A percentile compares a stretch with the other conserved stretches of the same genome.
Evolutionary conservation across 2,888 invertebrate genomes (phyloP).

Genomic region (Ferrisia virgata): DNA sequence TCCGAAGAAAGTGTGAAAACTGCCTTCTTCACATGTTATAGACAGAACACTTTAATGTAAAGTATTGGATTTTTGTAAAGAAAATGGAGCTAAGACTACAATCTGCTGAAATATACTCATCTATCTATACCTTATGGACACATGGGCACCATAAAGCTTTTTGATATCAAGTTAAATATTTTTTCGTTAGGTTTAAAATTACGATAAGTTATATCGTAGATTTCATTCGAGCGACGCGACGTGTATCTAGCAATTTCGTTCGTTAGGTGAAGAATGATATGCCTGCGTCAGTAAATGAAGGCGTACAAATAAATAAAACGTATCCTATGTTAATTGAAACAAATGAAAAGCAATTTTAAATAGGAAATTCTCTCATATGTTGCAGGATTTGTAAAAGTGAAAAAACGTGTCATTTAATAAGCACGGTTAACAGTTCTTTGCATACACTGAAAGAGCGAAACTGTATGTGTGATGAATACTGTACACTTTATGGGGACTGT

Average conservation of each 20-base stretch:
- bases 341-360: background rate
- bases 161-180: background rate
- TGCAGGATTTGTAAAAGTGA: slow-evolving; percentile 32
- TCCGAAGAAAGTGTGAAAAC: no score
- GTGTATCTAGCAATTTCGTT: no score
- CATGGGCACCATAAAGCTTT: background rate
- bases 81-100: no score
- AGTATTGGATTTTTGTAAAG: no score
- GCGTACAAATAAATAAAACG: background rate
- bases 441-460: background rate
- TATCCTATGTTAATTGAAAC: background rate
- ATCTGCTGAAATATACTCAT: no score
- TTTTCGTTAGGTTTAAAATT: background rate
- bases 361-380: background rate
- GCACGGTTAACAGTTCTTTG: background rate
- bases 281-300: background rate
- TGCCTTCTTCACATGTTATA: no score
- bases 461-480: slow-evolving; percentile 24
- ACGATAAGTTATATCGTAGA: background rate
- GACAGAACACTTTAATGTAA: no score
- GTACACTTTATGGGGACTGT: slow-evolving; percentile 7
- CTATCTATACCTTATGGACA: no score
- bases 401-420: slow-evolving; percentile 1
- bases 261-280: background rate
- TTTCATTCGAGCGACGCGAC: background rate